A percentile compares a stretch with the other conserved stretches of the same genome.
phyloP scores from a whole-genome alignment of 64 coral and sea anemone genomes.

The Montipora efflorescens region DNA sequence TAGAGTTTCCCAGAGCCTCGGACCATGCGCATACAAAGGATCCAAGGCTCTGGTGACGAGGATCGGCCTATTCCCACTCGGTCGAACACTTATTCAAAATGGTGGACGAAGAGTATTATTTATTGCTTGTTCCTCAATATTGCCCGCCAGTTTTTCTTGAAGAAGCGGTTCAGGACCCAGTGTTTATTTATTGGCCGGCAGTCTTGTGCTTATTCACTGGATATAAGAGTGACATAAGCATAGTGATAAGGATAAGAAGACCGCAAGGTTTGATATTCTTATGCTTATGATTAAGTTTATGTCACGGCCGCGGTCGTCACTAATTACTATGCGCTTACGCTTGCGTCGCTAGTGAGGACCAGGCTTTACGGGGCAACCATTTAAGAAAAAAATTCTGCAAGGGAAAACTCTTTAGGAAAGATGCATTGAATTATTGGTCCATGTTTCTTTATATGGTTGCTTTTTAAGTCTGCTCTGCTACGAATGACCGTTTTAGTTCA shows the following conservation, averaged over 20 bases:
- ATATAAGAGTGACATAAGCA: neutral
- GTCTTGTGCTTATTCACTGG: neutral
- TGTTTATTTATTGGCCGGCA: neutral
- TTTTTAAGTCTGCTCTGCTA: too few relatives aligned
- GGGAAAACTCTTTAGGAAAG: too few relatives aligned
- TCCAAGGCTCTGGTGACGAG: too few relatives aligned
- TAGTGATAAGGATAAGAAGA: neutral
- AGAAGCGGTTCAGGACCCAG: neutral
- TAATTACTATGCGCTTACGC: neutral
- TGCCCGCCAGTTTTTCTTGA: constrained; percentile 26
- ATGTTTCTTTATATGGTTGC: too few relatives aligned
- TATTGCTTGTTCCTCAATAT: neutral
- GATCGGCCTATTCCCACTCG: neutral
- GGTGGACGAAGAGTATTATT: neutral
- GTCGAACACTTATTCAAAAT: neutral
- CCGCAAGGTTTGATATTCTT: constrained; percentile 1
- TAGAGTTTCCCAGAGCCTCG: neutral
- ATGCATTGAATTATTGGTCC: too few relatives aligned
- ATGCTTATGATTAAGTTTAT: neutral
- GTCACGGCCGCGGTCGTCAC: neutral
- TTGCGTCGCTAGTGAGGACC: neutral
- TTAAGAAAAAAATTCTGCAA: too few relatives aligned
- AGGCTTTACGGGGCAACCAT: neutral
- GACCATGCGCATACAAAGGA: too few relatives aligned
- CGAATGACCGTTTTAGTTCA: too few relatives aligned